Conservation (phyloP, 53 echinoderm and acorn worm genomes). For the Paracentrotus lividus region DNA sequence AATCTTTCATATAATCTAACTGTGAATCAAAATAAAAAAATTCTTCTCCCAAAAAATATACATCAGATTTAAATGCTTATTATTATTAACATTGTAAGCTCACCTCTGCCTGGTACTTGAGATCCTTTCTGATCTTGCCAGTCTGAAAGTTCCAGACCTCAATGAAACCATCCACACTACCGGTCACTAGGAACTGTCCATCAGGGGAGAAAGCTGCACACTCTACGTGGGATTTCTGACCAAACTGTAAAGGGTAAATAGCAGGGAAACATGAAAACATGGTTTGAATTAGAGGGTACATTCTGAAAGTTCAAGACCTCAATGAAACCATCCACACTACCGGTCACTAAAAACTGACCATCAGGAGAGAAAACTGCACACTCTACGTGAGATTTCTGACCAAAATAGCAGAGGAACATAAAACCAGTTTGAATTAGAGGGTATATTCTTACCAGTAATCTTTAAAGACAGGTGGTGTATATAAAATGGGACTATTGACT, state of each 20-base stretch:
- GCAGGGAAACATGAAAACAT: no score
- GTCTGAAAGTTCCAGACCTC: conserved; percentile 99
- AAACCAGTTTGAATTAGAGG: no score
- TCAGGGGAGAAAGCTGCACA: conserved; percentile 96
- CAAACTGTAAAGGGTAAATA: conserved; percentile 78
- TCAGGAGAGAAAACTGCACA: conserved; percentile 95
- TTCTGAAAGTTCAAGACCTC: conserved; percentile 99
- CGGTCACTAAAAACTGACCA: conserved; percentile 97
- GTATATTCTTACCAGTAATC: no score
- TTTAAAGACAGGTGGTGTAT: no score
- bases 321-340: conserved; percentile 99
- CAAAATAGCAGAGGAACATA: no score
- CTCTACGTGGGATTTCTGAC: conserved; percentile 99
- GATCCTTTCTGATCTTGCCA: conserved; percentile 98
- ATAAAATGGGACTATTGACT: no score
- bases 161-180: conserved; percentile 99
- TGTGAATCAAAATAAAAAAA: no score
- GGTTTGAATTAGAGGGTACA: no score
- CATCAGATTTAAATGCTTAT: no score
- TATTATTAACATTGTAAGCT: background rate
- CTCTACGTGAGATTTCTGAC: conserved; percentile 99
- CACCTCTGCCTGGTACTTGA: conserved; percentile 99
- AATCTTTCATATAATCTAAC: no score
- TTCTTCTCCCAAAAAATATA: no score
- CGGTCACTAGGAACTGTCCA: conserved; percentile 98